These are phyloP conservation scores for Bufotes viridis DNA, from an alignment of 2,797 vertebrate genomes.

Conservation along the genomic window DNA sequence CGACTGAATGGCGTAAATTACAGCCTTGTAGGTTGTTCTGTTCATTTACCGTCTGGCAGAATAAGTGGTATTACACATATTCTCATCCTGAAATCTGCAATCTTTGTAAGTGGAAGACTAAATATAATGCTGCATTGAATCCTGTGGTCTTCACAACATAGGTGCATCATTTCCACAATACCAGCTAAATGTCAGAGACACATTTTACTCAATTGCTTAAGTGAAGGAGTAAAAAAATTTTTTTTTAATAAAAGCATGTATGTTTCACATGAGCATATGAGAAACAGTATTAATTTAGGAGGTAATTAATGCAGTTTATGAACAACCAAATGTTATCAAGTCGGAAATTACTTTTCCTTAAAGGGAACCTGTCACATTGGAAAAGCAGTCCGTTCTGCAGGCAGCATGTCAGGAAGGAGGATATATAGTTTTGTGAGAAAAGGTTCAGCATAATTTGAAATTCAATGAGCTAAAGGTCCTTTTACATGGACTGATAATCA, in stretches of 20 bases:
- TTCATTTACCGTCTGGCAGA: not conserved
- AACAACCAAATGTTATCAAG: too few relatives aligned
- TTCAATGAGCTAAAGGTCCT: too few relatives aligned
- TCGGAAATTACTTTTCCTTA: too few relatives aligned
- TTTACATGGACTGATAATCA: too few relatives aligned
- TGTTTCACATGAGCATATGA: not conserved
- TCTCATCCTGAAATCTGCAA: not conserved
- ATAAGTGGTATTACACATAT: not conserved
- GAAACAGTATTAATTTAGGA: not conserved
- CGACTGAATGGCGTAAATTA: not conserved
- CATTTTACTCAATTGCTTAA: not conserved
- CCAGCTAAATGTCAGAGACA: not conserved
- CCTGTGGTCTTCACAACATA: slow-evolving; percentile 13
- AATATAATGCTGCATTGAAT: not conserved
- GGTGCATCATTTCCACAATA: not conserved
- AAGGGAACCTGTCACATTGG: too few relatives aligned
- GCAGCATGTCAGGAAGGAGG: too few relatives aligned
- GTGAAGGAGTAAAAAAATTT: not conserved
- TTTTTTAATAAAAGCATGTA: not conserved
- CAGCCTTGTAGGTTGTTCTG: not conserved
- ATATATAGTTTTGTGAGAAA: too few relatives aligned
- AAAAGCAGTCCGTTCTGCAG: too few relatives aligned
- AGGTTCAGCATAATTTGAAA: too few relatives aligned
- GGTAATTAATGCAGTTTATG: too few relatives aligned
- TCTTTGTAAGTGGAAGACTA: not conserved